A percentile compares a stretch with the other conserved stretches of the same genome.
Evolutionary conservation across 1,140 invertebrate species (phyloP).

Genomic region (Neocloeon triangulifer): DNA sequence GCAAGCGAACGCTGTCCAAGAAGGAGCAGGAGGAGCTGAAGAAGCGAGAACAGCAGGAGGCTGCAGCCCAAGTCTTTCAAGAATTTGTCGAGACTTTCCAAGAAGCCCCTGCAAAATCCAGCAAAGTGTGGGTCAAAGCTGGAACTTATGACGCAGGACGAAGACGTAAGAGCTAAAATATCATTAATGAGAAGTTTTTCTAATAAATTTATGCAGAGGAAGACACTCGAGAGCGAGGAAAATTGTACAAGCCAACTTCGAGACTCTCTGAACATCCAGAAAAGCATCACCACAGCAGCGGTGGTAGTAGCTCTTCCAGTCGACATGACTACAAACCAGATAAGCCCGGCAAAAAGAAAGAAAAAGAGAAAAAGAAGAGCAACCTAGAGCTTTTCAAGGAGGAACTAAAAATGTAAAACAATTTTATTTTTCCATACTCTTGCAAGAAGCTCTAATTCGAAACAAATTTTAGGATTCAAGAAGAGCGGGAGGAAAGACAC

Average conservation of each 20-base stretch:
- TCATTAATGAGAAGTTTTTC: conserved; percentile 4
- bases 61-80: conserved; percentile 65
- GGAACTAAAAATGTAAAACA: conserved; percentile 56
- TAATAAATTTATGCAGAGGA: conserved; percentile 37
- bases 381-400: conserved; percentile 96
- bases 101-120: conserved; percentile 54
- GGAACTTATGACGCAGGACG: conserved; percentile 88
- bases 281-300: conserved; percentile 25
- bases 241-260: conserved; percentile 81
- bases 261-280: conserved; percentile 37
- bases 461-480: conserved; percentile 90
- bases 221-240: conserved; percentile 71
- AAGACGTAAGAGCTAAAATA: conserved; percentile 40
- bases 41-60: conserved; percentile 75
- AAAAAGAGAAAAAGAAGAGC: conserved; percentile 81
- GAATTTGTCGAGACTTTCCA: conserved; percentile 96
- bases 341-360: conserved; percentile 50
- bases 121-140: conserved; percentile 91
- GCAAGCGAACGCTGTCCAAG: conserved; percentile 55
- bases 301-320: conserved; percentile 18
- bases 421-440: not conserved
- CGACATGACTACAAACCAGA: conserved; percentile 31
- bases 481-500: conserved; percentile 90
- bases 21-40: conserved; percentile 67
- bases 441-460: too few species aligned